Evolutionary conservation across 2,797 vertebrate species (phyloP).

Genomic region (Semaprochilodus insignis): DNA sequence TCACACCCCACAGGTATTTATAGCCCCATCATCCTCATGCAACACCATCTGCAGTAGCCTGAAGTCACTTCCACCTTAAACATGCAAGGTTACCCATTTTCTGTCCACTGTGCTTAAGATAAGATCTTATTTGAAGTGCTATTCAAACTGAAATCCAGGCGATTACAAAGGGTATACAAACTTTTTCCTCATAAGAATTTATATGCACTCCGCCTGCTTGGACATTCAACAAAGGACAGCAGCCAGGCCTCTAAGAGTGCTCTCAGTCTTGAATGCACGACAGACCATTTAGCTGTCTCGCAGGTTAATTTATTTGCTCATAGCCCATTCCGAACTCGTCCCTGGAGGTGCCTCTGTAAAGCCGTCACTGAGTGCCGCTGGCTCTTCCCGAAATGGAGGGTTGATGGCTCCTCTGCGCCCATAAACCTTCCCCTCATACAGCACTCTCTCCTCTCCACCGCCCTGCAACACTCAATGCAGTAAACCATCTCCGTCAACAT

Average conservation of each 20-base stretch:
- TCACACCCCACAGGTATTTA: too few relatives aligned
- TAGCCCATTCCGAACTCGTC: neutral
- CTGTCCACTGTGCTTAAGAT: neutral
- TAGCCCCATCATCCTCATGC: too few relatives aligned
- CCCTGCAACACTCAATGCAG: neutral
- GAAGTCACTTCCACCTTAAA: too few relatives aligned
- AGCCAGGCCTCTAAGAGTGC: neutral
- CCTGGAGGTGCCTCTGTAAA: neutral
- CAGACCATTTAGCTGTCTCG: constrained; percentile 16
- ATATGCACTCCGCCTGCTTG: neutral
- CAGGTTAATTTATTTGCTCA: constrained; percentile 30
- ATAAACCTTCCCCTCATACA: neutral
- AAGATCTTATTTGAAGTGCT: neutral
- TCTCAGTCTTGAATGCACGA: neutral
- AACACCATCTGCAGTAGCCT: too few relatives aligned
- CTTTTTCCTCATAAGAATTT: neutral
- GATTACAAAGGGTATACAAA: neutral
- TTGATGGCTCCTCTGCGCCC: constrained; percentile 23
- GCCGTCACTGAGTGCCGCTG: constrained; percentile 6
- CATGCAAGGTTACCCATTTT: too few relatives aligned
- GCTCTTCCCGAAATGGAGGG: constrained; percentile 15
- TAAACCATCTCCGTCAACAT: constrained; percentile 9
- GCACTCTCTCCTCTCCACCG: neutral
- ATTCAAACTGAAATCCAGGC: neutral
- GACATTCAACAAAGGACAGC: constrained; percentile 1